Evolutionary conservation across 1,140 invertebrate species (phyloP).

Genomic region (Zaprionus ornatus): DNA sequence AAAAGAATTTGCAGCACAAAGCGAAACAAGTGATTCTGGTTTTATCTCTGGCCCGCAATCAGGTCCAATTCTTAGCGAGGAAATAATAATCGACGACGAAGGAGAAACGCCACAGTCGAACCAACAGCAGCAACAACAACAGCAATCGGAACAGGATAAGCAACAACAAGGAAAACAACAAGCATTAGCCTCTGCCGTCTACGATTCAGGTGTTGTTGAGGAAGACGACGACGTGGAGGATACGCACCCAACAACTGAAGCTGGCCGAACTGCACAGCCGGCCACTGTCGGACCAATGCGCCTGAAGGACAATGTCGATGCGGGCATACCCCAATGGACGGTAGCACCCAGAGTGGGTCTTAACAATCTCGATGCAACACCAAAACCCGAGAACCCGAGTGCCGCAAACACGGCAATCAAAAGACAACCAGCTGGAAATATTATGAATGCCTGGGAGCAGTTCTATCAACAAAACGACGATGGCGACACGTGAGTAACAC

Average conservation of each 20-base stretch:
- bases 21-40: slow-evolving; percentile 84
- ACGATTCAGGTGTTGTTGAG: slow-evolving; percentile 65
- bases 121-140: neutral
- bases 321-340: slow-evolving; percentile 67
- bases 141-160: slow-evolving; percentile 15
- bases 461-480: slow-evolving; percentile 88
- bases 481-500: slow-evolving; percentile 89
- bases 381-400: slow-evolving; percentile 14
- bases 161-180: slow-evolving; percentile 15
- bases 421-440: slow-evolving; percentile 40
- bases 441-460: slow-evolving; percentile 84
- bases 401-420: slow-evolving; percentile 25
- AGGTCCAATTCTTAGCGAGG: slow-evolving; percentile 67
- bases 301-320: slow-evolving; percentile 58
- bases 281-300: slow-evolving; percentile 54
- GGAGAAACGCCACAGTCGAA: slow-evolving; percentile 19
- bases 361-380: slow-evolving; percentile 58
- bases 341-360: slow-evolving; percentile 56
- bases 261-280: slow-evolving; percentile 27
- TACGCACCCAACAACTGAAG: slow-evolving; percentile 17
- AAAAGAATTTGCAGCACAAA: slow-evolving; percentile 77
- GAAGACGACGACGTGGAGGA: slow-evolving; percentile 14
- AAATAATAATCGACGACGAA: slow-evolving; percentile 52
- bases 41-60: slow-evolving; percentile 80
- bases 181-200: slow-evolving; percentile 33